Base-by-base conservation (phyloP, 2,888 invertebrate genomes). In the Drosophila siamana region DNA sequence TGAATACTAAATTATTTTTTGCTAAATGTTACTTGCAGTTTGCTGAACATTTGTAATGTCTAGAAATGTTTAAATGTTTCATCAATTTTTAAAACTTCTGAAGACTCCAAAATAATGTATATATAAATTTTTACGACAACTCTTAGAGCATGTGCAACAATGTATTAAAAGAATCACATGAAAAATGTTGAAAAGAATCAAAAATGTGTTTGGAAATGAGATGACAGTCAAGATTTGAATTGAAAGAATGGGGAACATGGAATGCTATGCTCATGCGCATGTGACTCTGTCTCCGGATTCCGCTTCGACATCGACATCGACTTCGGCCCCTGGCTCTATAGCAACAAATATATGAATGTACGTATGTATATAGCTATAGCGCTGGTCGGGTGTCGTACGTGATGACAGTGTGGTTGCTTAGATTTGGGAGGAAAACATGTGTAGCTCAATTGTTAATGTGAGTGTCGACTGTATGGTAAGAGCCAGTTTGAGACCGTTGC, bases 341-440 rank as follows among this genome's bases (percentile, higher is more conserved):
- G n/a, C n/a, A n/a, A n/a, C n/a, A n/a, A n/a, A n/a, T n/a, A n/a
- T n/a, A n/a, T n/a, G n/a, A n/a, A n/a, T n/a, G n/a, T n/a, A n/a
- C n/a, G n/a, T n/a, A n/a, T n/a, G n/a, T n/a, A n/a, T n/a, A n/a
- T n/a, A n/a, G n/a, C n/a, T n/a, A n/a, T n/a, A n/a, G n/a, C n/a
- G n/a, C n/a, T n/a, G 36, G 41, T 44, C 57, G 36, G 47, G 43
- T 54, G 16, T 51, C 47, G 74, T 90, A 90, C 90, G 90, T 90
- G 90, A 79, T 85, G 78, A 76, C 69, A 78, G 80, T 69, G 70
- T 66, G 79, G 79, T 84, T 78, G 76, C 78, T 80, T 85, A 83
- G 90, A 90, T 91, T 90, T 89, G 84, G 81, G 82, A 80, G 78
- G 76, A 90, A 90, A 90, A 90, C 90, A 90, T 78, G 89, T 90